phyloP scores from a whole-genome alignment of 1,140 invertebrate genomes.

The Steinernema feltiae region DNA sequence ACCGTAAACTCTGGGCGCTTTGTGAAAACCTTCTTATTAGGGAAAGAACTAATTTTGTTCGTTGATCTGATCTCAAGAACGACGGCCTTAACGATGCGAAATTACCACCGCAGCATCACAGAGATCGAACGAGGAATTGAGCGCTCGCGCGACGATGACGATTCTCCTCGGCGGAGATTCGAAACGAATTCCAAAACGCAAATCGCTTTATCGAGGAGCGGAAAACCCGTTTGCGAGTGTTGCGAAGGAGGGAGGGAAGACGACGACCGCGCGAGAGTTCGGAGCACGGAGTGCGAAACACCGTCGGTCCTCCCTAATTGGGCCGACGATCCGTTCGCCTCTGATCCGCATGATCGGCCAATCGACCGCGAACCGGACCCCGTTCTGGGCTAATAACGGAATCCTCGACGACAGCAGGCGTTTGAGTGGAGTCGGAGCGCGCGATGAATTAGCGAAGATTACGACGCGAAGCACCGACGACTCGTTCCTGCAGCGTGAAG shows the following conservation, averaged over 20 bases:
- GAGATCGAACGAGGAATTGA: neutral
- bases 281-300: neutral
- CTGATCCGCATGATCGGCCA: neutral
- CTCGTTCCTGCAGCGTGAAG: neutral
- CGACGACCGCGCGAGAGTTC: neutral
- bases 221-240: neutral
- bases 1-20: too few relatives aligned
- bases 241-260: neutral
- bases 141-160: neutral
- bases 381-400: slow-evolving; percentile 4
- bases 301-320: too few relatives aligned
- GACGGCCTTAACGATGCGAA: too few relatives aligned
- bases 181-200: neutral
- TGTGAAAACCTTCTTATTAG: too few relatives aligned
- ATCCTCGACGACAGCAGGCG: neutral
- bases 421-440: neutral
- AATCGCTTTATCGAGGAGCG: neutral
- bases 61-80: too few relatives aligned
- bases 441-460: slow-evolving; percentile 9
- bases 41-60: too few relatives aligned
- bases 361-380: neutral
- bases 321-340: too few relatives aligned
- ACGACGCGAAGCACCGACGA: neutral
- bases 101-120: too few relatives aligned
- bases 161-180: neutral